Base-by-base conservation (phyloP, 2,797 vertebrate genomes). In the Eulemur albifrons region DNA sequence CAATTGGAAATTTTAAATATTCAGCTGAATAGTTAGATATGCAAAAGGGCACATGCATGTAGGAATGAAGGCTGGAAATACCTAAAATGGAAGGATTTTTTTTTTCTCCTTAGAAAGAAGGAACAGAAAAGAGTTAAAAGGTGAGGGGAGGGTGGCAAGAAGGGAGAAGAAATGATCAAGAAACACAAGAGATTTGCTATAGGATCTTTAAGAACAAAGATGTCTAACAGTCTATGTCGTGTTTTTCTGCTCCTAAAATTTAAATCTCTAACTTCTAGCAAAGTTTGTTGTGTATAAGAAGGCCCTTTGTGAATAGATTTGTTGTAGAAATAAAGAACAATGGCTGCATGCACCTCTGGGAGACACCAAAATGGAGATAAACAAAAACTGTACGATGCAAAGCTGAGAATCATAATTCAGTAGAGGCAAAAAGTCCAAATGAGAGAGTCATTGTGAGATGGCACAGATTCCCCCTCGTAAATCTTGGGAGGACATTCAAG, bases 161-260 rank as follows among this genome's bases (percentile, higher is more conserved):
- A 75, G 35, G 23, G 4, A 69, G 32, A 79, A 89, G 90, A 92
- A 4, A 59, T 91, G 7, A 54, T 45, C 65, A 59, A 57, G 81
- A 89, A 94, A 35, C 1, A 52, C 8, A 52, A 5, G 63, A 70
- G 35, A 69, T 65, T 54, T 38, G 35, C 15, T 21, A 10, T 20
- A 67, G 57, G 27, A 50, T 89, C 54, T 93, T 82, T 85, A 79
- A 73, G 45, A 87, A 88, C 30, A 63, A 90, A 92, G 30, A 27
- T 57, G 50, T 50, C 72, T 85, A 50, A 82, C 38, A 77, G 21
- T 75, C 45, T 32, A 43, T 11, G 27, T 50, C 30, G n/a, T 40
- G 17, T 38, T 65, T 90, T 73, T 76, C 76, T 96, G n/a, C 45
- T 91, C 27, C n/a, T 87, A 52, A 93, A 86, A 77, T 59, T 67